Base-by-base conservation (phyloP, 2,113 vertebrate genomes). In the Zosterops borbonicus region DNA sequence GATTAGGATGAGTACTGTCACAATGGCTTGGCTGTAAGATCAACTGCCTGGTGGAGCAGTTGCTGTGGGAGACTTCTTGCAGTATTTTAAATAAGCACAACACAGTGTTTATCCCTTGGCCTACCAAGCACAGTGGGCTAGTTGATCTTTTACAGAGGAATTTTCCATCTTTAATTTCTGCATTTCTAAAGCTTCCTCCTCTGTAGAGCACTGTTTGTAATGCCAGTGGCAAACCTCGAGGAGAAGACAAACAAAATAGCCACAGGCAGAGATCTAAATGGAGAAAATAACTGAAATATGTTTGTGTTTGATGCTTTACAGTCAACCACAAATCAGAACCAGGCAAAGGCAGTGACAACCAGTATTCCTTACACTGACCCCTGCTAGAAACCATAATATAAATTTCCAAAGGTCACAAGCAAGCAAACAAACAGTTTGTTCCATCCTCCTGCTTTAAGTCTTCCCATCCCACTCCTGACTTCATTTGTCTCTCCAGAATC, bases 101-200 rank as follows among this genome's bases (percentile, higher is more conserved):
- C 4, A 2, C 37, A 37, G 41, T 84, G 62, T 94, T 94, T 84
- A 68, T 87, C 69, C 91, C 41, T 87, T 87, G 65, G 80, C 49
- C 82, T 71, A 85, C 49, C 46, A 64, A 79, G 56, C 41, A 75
- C 70, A 67, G 62, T 63, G 85, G 85, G 33, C 81, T 87, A 76
- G 47, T 39, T 84, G 74, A 89, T 89, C 68, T 94, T 91, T 78
- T 63, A 81, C 41, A 84, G 83, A 92, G 91, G 80, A 95, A 96
- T 92, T 93, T 95, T 95, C 95, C 80, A 24, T 87, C 83, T 82
- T 90, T 90, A 49, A 81, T 89, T 90, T 83, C 89, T 84, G 42
- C 89, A 71, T 77, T 94, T 89, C 60, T 84, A 52, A 90, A 63
- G 73, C 65, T 84, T 94, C 41, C 56, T 93, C 39, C 65, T 89